Percentiles rank a stretch among this genome's conserved stretches.
phyloP scores from a whole-genome alignment of 2,113 vertebrate genomes.

The Solea senegalensis region DNA sequence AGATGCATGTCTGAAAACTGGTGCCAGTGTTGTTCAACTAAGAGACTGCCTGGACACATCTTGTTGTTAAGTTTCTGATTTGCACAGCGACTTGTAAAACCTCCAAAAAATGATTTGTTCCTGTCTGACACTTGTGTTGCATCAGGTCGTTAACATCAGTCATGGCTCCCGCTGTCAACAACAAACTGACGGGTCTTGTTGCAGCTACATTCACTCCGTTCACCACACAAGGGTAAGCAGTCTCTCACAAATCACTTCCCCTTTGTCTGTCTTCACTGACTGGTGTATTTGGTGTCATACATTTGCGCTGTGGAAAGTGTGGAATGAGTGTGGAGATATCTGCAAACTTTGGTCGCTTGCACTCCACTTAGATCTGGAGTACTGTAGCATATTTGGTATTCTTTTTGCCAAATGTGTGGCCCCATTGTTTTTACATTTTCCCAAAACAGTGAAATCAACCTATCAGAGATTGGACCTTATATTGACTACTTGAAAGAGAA shows the following conservation, averaged over 20 bases:
- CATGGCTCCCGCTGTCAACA: slow-evolving; percentile 75
- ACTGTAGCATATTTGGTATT: slow-evolving; percentile 1
- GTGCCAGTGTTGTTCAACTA: too few relatives aligned
- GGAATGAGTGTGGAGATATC: background rate
- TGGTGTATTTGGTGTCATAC: background rate
- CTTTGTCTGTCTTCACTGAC: background rate
- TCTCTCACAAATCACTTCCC: background rate
- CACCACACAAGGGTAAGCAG: slow-evolving; percentile 84
- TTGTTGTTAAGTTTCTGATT: too few relatives aligned
- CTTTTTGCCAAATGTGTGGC: background rate
- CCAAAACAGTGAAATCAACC: slow-evolving; percentile 88
- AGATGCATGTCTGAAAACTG: too few relatives aligned
- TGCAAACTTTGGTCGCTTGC: background rate
- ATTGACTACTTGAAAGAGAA: slow-evolving; percentile 87
- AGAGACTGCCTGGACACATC: too few relatives aligned
- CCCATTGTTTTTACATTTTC: slow-evolving; percentile 38
- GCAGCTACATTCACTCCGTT: slow-evolving; percentile 94
- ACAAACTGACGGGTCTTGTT: slow-evolving; percentile 86
- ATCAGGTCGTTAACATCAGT: slow-evolving; percentile 1
- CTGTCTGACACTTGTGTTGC: background rate
- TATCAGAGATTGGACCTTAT: slow-evolving; percentile 84
- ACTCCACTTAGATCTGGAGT: background rate
- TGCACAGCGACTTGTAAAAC: too few relatives aligned
- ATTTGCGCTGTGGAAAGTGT: background rate
- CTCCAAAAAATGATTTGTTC: too few relatives aligned